Percentiles rank a stretch among this genome's conserved stretches.
These are phyloP conservation scores for Laterallus jamaicensis DNA, from an alignment of 2,113 vertebrate genomes.

Conservation along the genomic window DNA sequence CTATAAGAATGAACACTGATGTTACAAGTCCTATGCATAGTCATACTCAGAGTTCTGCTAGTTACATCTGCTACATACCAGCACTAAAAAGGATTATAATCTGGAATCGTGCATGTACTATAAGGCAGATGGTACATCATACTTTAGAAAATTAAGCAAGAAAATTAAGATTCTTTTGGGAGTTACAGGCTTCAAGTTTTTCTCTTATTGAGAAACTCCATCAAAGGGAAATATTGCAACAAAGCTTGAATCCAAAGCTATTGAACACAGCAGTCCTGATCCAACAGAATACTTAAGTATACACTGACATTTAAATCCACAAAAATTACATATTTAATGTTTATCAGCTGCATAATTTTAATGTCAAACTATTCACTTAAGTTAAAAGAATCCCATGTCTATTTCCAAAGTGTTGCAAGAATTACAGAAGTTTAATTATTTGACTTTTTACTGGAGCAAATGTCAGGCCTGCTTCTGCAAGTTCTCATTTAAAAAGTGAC, in stretches of 20 bases:
- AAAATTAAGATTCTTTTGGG: not conserved
- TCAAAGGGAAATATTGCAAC: not conserved
- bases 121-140: not conserved
- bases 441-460: not conserved
- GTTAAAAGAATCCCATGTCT: not conserved
- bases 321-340: rapidly evolving
- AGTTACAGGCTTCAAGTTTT: not conserved
- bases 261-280: rapidly evolving
- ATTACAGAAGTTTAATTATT: not conserved
- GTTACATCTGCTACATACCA: not conserved
- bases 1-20: not conserved
- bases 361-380: not conserved
- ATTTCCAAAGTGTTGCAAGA: not conserved
- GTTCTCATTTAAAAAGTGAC: not conserved
- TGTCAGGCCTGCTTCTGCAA: not conserved
- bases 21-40: not conserved
- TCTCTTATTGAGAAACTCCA: not conserved
- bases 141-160: not conserved
- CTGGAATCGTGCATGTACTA: rapidly evolving
- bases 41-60: not conserved
- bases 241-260: not conserved
- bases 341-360: not conserved
- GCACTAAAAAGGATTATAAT: not conserved
- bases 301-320: not conserved
- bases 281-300: not conserved